Evolutionary conservation across 2,888 invertebrate species (phyloP), one percentile per base, ranked within the genome.

Genomic region (Drosophila emarginata): DNA sequence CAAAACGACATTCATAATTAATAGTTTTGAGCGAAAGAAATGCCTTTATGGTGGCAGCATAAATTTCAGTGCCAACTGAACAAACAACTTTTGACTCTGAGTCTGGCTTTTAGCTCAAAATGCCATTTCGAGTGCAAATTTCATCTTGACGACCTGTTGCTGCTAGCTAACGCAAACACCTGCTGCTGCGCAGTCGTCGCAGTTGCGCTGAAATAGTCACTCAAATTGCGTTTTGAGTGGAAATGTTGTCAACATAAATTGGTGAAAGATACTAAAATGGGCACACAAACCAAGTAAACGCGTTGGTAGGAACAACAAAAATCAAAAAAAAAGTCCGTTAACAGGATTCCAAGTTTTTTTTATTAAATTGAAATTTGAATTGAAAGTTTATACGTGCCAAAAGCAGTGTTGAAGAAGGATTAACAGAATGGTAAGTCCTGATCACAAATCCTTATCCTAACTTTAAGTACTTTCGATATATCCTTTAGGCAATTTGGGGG

Each of bases 171-270:
- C 18, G 12, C 11, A 39, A 14, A 37, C 11, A 14, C 61, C 54
- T 37, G 36, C 21, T 61, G 54, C 58, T 50, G 45, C 61, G 72
- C 57, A 45, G 50, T 61, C 67, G 62, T 53, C 45, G 37, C 12
- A 6, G 18, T 70, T 53, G 79, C 74, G 72, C 75, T 58, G 64
- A 37, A 56, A 60, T 70, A 73, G 58, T 66, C 58, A 65, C 88
- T 89, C 84, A 77, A 83, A 82, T 81, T 88, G 89, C 88, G 89
- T 84, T 87, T 88, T 86, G 87, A 89, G 88, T 81, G 74, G 69
- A 84, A 77, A 76, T 74, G 78, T 72, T 60, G 80, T 78, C 72
- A 76, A 70, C 73, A 89, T 88, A 89, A 89, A 89, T 81, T 88
- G 87, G 80, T 89, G 79, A 86, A 89, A 87, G 89, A 89, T 86